Evolutionary conservation across 1,140 invertebrate genomes (phyloP), one percentile per base, ranked within the genome.

Genomic region (Leptinotarsa lineolata): DNA sequence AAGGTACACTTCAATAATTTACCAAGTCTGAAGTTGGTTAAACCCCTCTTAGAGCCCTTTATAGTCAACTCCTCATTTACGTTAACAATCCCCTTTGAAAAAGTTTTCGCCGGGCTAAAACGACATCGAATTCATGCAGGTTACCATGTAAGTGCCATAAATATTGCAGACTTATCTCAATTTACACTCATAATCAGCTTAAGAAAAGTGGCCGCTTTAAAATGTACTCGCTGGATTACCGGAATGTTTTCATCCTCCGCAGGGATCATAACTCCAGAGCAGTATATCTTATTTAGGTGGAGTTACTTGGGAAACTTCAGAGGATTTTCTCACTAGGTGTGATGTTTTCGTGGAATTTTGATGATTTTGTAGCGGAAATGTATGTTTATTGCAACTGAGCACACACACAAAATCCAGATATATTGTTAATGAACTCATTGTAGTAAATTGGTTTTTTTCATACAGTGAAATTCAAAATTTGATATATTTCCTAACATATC

Each of bases 161-260:
- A 85, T 85, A 84, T 83, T 77, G 76, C 77, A 73, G 84, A 81
- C 81, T 85, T 85, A 83, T 82, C 83, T 83, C 82, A 81, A 83
- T 84, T 84, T 84, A 84, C 83, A 83, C 83, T 81, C 80, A 81
- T 84, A 84, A 84, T 84, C 83, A 84, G 83, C 83, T 84, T 84
- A 84, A 84, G 83, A 83, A 84, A 83, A 84, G 81, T 83, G 80
- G 80, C 72, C 79, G 81, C 80, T 83, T 84, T 84, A 83, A 83
- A 84, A 84, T 83, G 83, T 83, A 81, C 81, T 84, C 70, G 76
- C 78, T 76, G 81, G 83, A 83, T 84, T 84, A 84, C 73, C 77
- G 73, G 59, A 54, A 68, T 39, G 30, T 30, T 45, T 20, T 45
- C 44, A 22, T 30, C 20, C 20, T 39, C 30, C 66, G 66, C 45